phyloP scores from a whole-genome alignment of 35 echinoderm and acorn worm genomes.

The Lytechinus pictus region DNA sequence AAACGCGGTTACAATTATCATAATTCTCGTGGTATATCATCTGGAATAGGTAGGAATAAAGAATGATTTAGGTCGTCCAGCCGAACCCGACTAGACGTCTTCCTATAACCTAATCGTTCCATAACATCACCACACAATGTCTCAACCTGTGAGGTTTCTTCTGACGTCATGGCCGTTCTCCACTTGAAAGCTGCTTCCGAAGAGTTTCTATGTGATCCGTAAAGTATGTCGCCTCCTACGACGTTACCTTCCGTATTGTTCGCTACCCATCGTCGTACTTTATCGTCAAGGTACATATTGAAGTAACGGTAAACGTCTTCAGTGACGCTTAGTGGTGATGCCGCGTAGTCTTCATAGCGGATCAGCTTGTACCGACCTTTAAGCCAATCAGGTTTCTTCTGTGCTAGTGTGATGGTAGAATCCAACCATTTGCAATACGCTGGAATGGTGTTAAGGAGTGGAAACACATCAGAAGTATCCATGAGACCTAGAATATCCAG shows the following conservation, averaged over 20 bases:
- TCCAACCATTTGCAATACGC: constrained; percentile 67
- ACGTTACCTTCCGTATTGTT: constrained; percentile 52
- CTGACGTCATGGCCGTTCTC: constrained; percentile 53
- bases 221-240: constrained; percentile 1
- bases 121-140: constrained; percentile 70
- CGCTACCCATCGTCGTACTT: constrained; percentile 64
- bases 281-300: constrained; percentile 43
- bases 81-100: neutral
- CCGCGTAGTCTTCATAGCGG: constrained; percentile 76
- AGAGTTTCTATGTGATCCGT: constrained; percentile 67
- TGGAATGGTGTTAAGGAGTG: constrained; percentile 60
- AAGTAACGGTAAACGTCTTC: constrained; percentile 73
- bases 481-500: neutral
- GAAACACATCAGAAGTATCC: neutral
- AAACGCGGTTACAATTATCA: neutral
- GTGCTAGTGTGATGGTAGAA: constrained; percentile 61
- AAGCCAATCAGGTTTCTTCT: constrained; percentile 67
- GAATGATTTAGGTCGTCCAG: neutral
- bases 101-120: constrained; percentile 66
- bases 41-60: constrained; percentile 30
- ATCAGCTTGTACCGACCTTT: constrained; percentile 71
- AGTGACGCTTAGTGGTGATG: constrained; percentile 49
- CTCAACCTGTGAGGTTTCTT: constrained; percentile 65
- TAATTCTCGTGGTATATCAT: constrained; percentile 35
- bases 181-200: constrained; percentile 63